Evolutionary conservation across 2,888 invertebrate genomes (phyloP).

Genomic region (Panorpa germanica): DNA sequence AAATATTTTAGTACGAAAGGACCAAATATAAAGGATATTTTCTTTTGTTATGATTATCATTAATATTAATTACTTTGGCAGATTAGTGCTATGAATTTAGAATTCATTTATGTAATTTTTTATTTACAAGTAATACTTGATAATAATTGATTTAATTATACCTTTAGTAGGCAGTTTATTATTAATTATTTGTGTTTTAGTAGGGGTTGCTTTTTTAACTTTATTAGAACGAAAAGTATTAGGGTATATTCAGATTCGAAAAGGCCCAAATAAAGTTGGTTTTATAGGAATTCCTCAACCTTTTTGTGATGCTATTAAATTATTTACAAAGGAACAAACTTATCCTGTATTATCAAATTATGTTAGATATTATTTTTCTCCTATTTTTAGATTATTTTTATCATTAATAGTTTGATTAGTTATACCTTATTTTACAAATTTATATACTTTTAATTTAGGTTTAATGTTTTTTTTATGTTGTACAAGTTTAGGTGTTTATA

Average conservation of each 20-base stretch:
- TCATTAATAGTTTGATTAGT: conserved; percentile 35
- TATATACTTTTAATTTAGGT: conserved; percentile 34
- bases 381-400: conserved; percentile 36
- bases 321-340: conserved; percentile 46
- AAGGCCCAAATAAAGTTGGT: conserved; percentile 53
- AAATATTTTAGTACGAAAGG: conserved; percentile 64
- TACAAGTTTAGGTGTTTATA: conserved; percentile 43
- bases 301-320: conserved; percentile 52
- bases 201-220: conserved; percentile 50
- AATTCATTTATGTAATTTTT: conserved; percentile 37
- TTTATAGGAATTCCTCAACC: conserved; percentile 43
- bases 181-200: conserved; percentile 37
- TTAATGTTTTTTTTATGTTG: conserved; percentile 44
- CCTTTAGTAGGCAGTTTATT: conserved; percentile 26
- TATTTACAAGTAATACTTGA: conserved; percentile 36
- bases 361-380: conserved; percentile 37
- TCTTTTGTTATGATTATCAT: conserved; percentile 22
- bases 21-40: conserved; percentile 38
- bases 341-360: conserved; percentile 37
- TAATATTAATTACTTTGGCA: conserved; percentile 35
- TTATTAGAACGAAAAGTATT: conserved; percentile 52
- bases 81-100: conserved; percentile 53
- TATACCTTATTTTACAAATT: conserved; percentile 34
- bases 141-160: conserved; percentile 26
- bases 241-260: conserved; percentile 53